Base-by-base conservation (phyloP, 2,113 vertebrate species). In the Pelodiscus sinensis region DNA sequence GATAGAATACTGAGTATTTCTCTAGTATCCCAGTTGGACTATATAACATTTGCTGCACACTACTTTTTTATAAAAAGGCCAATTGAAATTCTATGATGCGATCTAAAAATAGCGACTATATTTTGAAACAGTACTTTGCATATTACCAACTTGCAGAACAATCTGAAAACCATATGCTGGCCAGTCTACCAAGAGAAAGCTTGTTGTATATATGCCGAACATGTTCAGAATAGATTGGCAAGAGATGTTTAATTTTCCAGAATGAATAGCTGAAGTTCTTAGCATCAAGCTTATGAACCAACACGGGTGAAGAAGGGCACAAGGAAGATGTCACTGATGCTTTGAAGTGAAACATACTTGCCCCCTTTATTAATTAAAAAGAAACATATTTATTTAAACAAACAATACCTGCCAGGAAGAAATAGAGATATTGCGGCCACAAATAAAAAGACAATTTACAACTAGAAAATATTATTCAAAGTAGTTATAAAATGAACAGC, bases 1-100 rank as follows among this genome's bases (percentile, higher is more conserved):
- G 94, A 78, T 29, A 87, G 82, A 91, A 95, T 88, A 92, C 57
- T 91, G 87, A 55, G 91, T 52, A 87, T 92, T 81, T 96, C 94
- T 77, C 91, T 84, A 85, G 86, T 86, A 89, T 75, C 65, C 82
- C 95, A 92, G 86, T 31, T 60, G 88, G 80, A 8, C 79, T 79
- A 81, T 27, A 82, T 50, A 89, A 77, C 80, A 79, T 81, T 94
- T 90, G 86, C 84, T n/a, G 84, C 6, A 81, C 82, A 81, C 52
- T 54, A 54, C 6, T 54, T 54, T 54, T 54, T 54, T 54, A 54
- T 12, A 54, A 54, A 44, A 73, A 3, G 13, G 4, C 71, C 27
- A 60, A 80, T 84, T 81, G 79, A 88, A 95, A 95, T 84, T 58
- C 38, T 25, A 4, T 27, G 44, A 54, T n/a, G 0, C 44, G 25